Evolutionary conservation across 2,113 vertebrate species (phyloP), one percentile per base, ranked within the genome.

Genomic region (Crotophaga sulcirostris): DNA sequence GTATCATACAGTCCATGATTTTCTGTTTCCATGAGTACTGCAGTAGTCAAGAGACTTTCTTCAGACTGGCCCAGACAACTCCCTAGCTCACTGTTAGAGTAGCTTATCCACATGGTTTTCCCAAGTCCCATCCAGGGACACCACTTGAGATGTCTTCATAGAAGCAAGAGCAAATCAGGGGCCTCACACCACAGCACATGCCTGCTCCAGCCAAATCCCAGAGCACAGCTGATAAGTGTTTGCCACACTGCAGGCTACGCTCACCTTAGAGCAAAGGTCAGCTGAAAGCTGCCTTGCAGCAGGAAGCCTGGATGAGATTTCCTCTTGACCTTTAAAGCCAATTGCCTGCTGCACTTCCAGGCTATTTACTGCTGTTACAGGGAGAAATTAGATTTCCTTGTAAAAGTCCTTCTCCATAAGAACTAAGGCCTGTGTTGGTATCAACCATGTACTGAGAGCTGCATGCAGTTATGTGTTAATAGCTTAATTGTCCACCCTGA

Each of bases 121-220:
- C 10, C 31, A 47, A n/a, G 8, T 3, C 31, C n/a, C 51, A 62
- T 0, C 3, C 16, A 66, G 31, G 4, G 10, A 6, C 14, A 40
- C 7, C 31, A 12, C 42, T 25, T 49, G 14, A 69, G 36, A 19
- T 33, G 33, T 4, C 31, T 47, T n/a, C 36, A 25, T 3, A 40
- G 45, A 73, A 64, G 31, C 6, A 26, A 64, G 34, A 70, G 18
- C 29, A 66, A 18, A 73, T 0, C 8, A 31, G 38, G 8, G 11
- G 2, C 26, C n/a, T 49, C 58, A 2, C 49, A 10, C 34, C 11
- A 7, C 12, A 42, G 58, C 33, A 17, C 3, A 0, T 1, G 7
- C 4, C 1, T 7, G 3, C 19, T 44, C 31, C 38, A 42, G 17
- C 36, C n/a, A 33, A 7, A 60, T 5, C 66, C 54, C 18, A 20